These are phyloP conservation scores for Eristalinus aeneus DNA, from an alignment of 2,888 invertebrate species.

Conservation along the genomic window DNA sequence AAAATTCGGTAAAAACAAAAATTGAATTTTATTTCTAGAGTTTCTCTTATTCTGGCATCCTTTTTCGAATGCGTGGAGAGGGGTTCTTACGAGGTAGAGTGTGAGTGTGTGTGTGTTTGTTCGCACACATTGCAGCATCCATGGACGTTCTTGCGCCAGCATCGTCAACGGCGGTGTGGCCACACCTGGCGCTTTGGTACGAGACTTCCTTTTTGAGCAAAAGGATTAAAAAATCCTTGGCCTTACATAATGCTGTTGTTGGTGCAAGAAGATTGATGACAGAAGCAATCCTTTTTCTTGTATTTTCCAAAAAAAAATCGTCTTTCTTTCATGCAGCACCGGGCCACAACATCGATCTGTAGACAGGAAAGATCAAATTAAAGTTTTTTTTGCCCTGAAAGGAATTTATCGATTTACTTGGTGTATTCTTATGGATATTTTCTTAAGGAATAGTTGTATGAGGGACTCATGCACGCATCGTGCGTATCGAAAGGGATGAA, in stretches of 20 bases:
- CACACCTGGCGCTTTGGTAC: conserved; percentile 66
- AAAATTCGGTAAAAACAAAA: conserved; percentile 14
- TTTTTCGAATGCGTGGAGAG: conserved; percentile 15
- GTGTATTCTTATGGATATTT: conserved; percentile 49
- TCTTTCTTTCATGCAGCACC: conserved; percentile 47
- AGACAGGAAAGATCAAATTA: conserved; percentile 29
- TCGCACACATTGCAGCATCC: conserved; percentile 4
- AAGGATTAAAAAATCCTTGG: conserved; percentile 51
- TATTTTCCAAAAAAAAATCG: conserved; percentile 12
- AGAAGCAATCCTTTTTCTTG: conserved; percentile 62
- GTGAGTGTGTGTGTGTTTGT: conserved; percentile 13
- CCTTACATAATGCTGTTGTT: not conserved
- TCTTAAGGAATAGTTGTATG: conserved; percentile 6
- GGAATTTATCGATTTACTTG: conserved; percentile 39
- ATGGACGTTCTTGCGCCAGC: conserved; percentile 44
- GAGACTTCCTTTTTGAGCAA: conserved; percentile 66
- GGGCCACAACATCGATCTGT: conserved; percentile 46
- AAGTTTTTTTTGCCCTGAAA: conserved; percentile 13
- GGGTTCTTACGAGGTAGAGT: conserved; percentile 6
- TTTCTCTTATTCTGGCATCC: conserved; percentile 39
- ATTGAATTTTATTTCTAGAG: conserved; percentile 38
- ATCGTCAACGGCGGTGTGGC: conserved; percentile 22
- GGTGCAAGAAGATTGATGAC: conserved; percentile 44
- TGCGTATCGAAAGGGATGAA: conserved; percentile 35
- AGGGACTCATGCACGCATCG: conserved; percentile 1